Conservation (phyloP, 2,113 vertebrate genomes). For the Ceyx melanurus region DNA sequence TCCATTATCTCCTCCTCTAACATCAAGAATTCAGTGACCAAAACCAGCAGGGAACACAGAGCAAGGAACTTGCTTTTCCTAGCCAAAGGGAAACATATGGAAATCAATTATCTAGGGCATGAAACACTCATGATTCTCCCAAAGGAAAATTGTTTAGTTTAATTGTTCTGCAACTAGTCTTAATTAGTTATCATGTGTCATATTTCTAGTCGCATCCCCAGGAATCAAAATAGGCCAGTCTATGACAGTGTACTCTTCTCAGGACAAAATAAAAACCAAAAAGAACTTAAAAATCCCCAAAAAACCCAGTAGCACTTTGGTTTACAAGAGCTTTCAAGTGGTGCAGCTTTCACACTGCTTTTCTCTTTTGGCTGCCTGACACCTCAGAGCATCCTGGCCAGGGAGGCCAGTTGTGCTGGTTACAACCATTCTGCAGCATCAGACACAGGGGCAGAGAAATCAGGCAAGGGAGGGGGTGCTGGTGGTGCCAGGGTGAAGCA, state of each 20-base stretch:
- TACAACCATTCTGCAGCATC: neutral
- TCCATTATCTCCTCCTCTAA: neutral
- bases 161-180: neutral
- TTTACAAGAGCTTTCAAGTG: neutral
- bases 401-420: neutral
- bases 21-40: neutral
- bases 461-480: fast-evolving
- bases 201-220: neutral
- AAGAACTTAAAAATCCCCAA: neutral
- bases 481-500: neutral
- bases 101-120: conserved; percentile 9
- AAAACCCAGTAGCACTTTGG: neutral
- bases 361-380: neutral
- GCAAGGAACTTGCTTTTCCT: neutral
- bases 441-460: neutral
- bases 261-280: neutral
- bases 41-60: neutral
- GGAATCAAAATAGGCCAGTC: neutral
- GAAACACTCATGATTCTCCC: neutral
- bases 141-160: conserved; percentile 14
- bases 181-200: neutral
- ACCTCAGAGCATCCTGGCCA: neutral
- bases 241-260: neutral
- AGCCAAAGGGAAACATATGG: neutral
- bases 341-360: neutral